Percentiles rank a stretch among this genome's conserved stretches.
These are phyloP conservation scores for Pectinophora gossypiella DNA, from an alignment of 1,140 invertebrate genomes.

Conservation along the genomic window DNA sequence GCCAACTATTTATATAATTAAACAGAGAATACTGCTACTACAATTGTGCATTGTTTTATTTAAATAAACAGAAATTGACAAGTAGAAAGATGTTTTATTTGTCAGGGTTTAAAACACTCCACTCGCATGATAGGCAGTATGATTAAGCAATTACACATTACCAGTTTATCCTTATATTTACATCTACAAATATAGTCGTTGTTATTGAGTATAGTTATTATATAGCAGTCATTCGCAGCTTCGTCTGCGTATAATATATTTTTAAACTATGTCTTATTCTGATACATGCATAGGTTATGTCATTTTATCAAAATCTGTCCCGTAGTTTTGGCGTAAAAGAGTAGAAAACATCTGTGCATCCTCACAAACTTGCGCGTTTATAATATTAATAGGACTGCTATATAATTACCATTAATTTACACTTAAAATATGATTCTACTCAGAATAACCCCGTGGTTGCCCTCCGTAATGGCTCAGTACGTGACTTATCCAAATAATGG, in stretches of 20 bases:
- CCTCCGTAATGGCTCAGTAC: conserved; percentile 18
- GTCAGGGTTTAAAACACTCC: too few relatives aligned
- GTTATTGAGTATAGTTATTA: too few relatives aligned
- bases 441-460: conserved; percentile 12
- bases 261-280: not conserved
- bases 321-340: too few relatives aligned
- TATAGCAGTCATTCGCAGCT: too few relatives aligned
- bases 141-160: too few relatives aligned
- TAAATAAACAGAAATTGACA: not conserved
- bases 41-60: not conserved
- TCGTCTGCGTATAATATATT: too few relatives aligned
- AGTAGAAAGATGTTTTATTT: too few relatives aligned
- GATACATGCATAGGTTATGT: not conserved
- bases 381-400: not conserved
- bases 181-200: too few relatives aligned
- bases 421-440: too few relatives aligned
- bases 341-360: conserved; percentile 3
- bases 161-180: too few relatives aligned
- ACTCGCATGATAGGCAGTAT: too few relatives aligned
- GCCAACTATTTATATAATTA: not conserved
- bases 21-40: not conserved
- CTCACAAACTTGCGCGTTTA: conserved; percentile 2
- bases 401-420: not conserved
- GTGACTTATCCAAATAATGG: conserved; percentile 29
- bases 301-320: not conserved